Evolutionary conservation across 2,888 invertebrate genomes (phyloP).

Genomic region (Furcula furcula): DNA sequence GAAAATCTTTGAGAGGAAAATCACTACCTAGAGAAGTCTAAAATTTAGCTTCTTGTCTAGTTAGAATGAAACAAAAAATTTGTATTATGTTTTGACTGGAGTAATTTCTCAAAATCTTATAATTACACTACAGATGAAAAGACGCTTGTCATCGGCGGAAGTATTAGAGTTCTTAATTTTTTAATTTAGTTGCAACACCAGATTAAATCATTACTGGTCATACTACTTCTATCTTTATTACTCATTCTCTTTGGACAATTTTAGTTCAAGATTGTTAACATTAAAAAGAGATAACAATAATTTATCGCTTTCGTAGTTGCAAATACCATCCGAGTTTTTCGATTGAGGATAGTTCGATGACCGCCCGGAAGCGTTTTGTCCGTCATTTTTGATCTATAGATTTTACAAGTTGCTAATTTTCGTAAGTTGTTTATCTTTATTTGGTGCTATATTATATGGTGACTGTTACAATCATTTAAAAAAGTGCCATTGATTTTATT

Average conservation of each 20-base stretch:
- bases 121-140: too few species aligned
- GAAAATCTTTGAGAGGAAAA: too few species aligned
- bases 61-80: too few species aligned
- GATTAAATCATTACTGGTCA: background rate
- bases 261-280: too few species aligned
- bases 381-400: slow-evolving; percentile 68
- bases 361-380: slow-evolving; percentile 57
- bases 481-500: slow-evolving; percentile 24
- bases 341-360: slow-evolving; percentile 48
- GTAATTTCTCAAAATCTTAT: too few species aligned
- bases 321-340: too few species aligned
- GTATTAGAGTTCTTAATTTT: background rate
- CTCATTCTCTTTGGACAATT: background rate
- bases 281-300: too few species aligned
- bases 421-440: slow-evolving; percentile 28
- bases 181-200: background rate
- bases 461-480: slow-evolving; percentile 22
- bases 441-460: slow-evolving; percentile 27
- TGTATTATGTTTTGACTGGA: too few species aligned
- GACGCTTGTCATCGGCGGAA: too few species aligned
- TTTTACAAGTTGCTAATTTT: slow-evolving; percentile 45
- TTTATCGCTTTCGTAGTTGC: background rate
- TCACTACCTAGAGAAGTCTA: too few species aligned
- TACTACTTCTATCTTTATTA: background rate
- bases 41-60: too few species aligned